These are phyloP conservation scores for Abrostola tripartita DNA, from an alignment of 2,888 invertebrate species.

Conservation along the genomic window DNA sequence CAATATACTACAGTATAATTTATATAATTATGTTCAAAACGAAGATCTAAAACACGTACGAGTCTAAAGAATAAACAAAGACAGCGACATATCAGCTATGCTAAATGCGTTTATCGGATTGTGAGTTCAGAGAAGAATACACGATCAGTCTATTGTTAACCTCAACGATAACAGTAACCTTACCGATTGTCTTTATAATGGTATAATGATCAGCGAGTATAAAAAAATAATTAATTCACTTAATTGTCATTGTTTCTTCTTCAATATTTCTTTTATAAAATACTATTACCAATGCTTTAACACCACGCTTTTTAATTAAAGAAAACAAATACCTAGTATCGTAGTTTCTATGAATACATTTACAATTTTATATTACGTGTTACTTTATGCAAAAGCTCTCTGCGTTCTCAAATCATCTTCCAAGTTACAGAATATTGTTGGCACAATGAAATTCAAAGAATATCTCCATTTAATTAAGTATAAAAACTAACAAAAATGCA, in stretches of 20 bases:
- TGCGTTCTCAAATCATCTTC: not conserved
- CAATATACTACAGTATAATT: too few species aligned
- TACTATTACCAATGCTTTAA: too few species aligned
- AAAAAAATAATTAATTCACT: too few species aligned
- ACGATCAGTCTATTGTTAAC: conserved; percentile 54
- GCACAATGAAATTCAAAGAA: not conserved
- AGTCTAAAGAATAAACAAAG: conserved; percentile 30
- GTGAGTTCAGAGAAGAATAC: conserved; percentile 51
- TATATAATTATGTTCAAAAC: too few species aligned
- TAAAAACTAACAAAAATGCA: not conserved
- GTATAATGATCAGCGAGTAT: conserved; percentile 4
- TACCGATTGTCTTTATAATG: conserved; percentile 17
- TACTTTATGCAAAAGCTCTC: too few species aligned
- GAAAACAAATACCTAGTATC: too few species aligned
- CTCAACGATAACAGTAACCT: conserved; percentile 5
- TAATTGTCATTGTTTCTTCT: too few species aligned
- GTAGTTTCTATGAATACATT: too few species aligned
- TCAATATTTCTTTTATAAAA: too few species aligned
- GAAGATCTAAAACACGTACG: not conserved
- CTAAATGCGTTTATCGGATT: conserved; percentile 37
- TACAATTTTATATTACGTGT: too few species aligned
- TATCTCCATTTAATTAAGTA: conserved; percentile 1
- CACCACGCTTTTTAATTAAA: too few species aligned
- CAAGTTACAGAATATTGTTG: not conserved
- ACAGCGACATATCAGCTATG: conserved; percentile 10